Conservation (phyloP, 2,113 vertebrate species). For the Caranx melampygus region DNA sequence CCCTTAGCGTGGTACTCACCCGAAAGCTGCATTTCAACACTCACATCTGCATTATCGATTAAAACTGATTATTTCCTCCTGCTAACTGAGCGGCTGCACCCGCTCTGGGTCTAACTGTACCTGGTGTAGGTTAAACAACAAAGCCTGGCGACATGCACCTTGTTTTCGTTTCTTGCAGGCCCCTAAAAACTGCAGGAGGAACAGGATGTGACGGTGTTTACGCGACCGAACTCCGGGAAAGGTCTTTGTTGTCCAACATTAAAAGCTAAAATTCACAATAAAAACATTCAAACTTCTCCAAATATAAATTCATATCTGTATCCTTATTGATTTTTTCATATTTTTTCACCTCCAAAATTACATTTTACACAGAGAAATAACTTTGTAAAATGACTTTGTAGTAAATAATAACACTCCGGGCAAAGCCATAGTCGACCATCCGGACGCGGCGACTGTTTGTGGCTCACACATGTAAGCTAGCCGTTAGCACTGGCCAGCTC, state of each 20-base stretch:
- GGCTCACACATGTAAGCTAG: conserved; percentile 65
- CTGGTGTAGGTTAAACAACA: neutral
- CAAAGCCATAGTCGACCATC: conserved; percentile 50
- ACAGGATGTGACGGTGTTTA: conserved; percentile 80
- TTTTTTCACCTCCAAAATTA: neutral
- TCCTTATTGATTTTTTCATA: rapidly evolving
- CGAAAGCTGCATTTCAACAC: conserved; percentile 15
- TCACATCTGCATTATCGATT: conserved; percentile 18
- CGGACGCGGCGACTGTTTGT: conserved; percentile 42
- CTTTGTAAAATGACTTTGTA: neutral
- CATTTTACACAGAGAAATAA: neutral
- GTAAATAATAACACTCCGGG: conserved; percentile 40
- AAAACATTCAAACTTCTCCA: rapidly evolving
- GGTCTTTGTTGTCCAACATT: conserved; percentile 20
- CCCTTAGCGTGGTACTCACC: conserved; percentile 74
- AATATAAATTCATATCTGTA: rapidly evolving
- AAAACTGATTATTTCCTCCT: neutral
- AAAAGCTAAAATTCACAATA: neutral
- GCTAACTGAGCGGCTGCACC: neutral
- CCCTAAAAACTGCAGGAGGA: conserved; percentile 73
- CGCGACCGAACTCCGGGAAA: conserved; percentile 55
- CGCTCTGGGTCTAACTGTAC: neutral
- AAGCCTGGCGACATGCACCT: conserved; percentile 35
- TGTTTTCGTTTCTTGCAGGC: conserved; percentile 75
- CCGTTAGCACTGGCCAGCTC: conserved; percentile 24